Evolutionary conservation across 2,797 vertebrate species (phyloP).

Genomic region (Sebastes diploproa): DNA sequence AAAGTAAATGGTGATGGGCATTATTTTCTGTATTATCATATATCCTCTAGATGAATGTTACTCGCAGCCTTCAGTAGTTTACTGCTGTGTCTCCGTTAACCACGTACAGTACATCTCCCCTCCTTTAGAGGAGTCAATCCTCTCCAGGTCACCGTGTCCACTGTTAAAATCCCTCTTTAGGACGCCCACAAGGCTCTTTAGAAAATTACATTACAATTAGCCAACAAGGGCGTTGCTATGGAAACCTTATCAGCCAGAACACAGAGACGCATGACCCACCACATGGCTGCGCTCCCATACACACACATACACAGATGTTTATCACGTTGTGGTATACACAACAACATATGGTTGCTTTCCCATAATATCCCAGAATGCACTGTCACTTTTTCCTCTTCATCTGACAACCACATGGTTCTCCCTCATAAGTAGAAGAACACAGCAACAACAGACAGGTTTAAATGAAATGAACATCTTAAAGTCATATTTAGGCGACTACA

Average conservation of each 20-base stretch:
- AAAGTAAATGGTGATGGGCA: too few species aligned
- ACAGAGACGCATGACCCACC: conserved; percentile 6
- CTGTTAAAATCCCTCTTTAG: conserved; percentile 38
- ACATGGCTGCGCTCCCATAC: conserved; percentile 26
- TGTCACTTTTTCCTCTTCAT: background rate
- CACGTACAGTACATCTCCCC: background rate
- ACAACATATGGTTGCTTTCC: conserved; percentile 32
- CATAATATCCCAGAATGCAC: background rate
- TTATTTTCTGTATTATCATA: background rate
- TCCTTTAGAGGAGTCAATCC: conserved; percentile 5
- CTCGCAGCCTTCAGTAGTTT: background rate
- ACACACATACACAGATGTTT: background rate
- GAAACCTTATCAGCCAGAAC: conserved; percentile 41
- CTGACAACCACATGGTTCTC: background rate
- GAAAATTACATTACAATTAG: conserved; percentile 40
- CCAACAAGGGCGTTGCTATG: conserved; percentile 24
- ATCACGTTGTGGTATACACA: background rate
- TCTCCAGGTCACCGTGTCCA: conserved; percentile 1
- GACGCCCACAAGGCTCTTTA: conserved; percentile 32
- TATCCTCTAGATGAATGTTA: background rate
- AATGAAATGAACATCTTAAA: too few species aligned
- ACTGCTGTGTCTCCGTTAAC: background rate
- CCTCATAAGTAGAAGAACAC: too few species aligned
- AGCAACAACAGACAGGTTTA: too few species aligned
- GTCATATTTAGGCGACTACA: too few species aligned